Evolutionary conservation across 2,888 invertebrate species (phyloP).

Genomic region (Shargacucullia verbasci): DNA sequence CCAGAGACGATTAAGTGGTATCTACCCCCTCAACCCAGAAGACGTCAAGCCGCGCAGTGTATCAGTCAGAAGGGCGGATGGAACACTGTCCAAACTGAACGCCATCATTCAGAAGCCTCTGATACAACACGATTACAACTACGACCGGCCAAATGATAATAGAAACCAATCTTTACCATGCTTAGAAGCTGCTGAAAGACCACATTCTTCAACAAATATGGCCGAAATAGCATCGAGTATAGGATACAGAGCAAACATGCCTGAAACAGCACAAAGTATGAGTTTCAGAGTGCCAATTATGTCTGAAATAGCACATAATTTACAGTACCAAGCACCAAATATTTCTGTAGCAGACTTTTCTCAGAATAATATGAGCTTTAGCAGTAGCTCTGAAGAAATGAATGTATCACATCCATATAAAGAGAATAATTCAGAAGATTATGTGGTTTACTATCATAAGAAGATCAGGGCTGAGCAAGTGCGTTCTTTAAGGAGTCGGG

Average conservation of each 20-base stretch:
- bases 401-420: constrained; percentile 21
- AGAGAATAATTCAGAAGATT: constrained; percentile 18
- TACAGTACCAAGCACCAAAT: not conserved
- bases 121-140: constrained; percentile 1
- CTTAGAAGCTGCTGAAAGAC: not conserved
- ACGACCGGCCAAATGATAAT: constrained; percentile 3
- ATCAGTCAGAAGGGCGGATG: constrained; percentile 66
- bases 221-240: not conserved
- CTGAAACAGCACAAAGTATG: not conserved
- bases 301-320: not conserved
- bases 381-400: constrained; percentile 23
- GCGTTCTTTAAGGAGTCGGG: constrained; percentile 37
- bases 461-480: constrained; percentile 69
- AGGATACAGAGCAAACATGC: not conserved
- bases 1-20: constrained; percentile 70
- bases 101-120: constrained; percentile 68
- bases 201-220: not conserved
- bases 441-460: constrained; percentile 69
- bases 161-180: constrained; percentile 3
- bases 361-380: constrained; percentile 5
- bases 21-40: constrained; percentile 66
- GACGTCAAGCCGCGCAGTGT: constrained; percentile 58
- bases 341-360: not conserved
- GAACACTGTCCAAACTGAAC: constrained; percentile 70
- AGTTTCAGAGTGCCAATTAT: not conserved